Conservation (phyloP, 2,797 vertebrate genomes). For the Hybognathus amarus region DNA sequence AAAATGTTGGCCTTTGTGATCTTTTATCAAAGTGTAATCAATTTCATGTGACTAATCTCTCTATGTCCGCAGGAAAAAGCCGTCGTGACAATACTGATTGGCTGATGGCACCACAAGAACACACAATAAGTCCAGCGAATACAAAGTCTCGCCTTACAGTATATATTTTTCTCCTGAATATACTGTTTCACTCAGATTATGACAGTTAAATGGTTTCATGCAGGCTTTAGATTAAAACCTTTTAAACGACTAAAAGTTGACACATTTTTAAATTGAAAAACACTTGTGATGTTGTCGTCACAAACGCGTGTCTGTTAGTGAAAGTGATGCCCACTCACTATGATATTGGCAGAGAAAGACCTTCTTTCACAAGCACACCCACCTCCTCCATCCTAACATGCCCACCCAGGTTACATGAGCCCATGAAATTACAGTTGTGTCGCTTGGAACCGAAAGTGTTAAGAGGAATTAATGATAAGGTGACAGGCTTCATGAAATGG, state of each 20-base stretch:
- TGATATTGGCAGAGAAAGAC: constrained; percentile 40
- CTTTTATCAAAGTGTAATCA: constrained; percentile 22
- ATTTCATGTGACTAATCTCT: constrained; percentile 8
- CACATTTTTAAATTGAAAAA: background rate
- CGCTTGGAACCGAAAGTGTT: constrained; percentile 69
- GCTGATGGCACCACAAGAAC: background rate
- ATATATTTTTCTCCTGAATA: background rate
- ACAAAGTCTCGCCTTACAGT: background rate
- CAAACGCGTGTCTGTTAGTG: constrained; percentile 30
- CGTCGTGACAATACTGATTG: background rate
- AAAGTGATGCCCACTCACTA: constrained; percentile 16
- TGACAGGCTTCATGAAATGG: constrained; percentile 69
- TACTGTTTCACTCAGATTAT: background rate
- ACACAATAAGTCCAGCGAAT: background rate
- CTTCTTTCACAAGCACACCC: constrained; percentile 29
- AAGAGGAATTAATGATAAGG: constrained; percentile 71
- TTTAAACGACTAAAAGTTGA: constrained; percentile 8
- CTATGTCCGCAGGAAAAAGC: background rate
- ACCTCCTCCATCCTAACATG: constrained; percentile 19
- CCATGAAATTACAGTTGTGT: constrained; percentile 77
- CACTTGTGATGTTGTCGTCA: constrained; percentile 6
- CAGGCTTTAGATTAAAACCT: constrained; percentile 43
- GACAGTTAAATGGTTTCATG: background rate
- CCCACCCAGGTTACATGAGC: constrained; percentile 57
- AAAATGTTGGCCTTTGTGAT: background rate